Evolutionary conservation across 2,888 invertebrate genomes (phyloP), one percentile per base, ranked within the genome.

Genomic region (Nephrotoma flavescens): DNA sequence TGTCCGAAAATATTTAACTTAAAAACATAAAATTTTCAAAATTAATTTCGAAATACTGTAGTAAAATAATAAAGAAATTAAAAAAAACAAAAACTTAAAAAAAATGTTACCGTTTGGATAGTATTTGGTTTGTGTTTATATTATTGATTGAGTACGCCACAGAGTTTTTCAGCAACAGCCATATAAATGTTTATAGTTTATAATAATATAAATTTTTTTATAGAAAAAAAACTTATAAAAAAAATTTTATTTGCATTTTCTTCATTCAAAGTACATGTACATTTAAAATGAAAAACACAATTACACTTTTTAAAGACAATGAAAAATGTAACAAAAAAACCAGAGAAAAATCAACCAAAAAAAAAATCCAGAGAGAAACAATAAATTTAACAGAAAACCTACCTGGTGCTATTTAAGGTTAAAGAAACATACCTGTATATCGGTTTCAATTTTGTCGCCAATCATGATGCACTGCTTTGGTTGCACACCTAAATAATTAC

Each of bases 401-500:
- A 84, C 84, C 84, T 84, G 71, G 31, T 71, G 71, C 31, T 42
- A 84, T n/a, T 41, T 42, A 84, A 84, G 42, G 42, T 84, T 84
- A 84, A 52, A 83, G 85, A 87, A 88, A 89, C 89, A 88, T 89
- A 94, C 94, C 92, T 95, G 93, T 89, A 97, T 96, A 91, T 97
- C 97, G 52, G 97, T 97, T 91, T 97, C 96, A 89, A 97, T 92
- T 90, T 96, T 96, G 90, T 97, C 97, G 85, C 97, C 97, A 89
- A 97, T 95, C 96, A 97, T 97, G 89, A 96, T 93, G 92, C 96
- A 97, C 88, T 94, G 94, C 87, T 93, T 92, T 0, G 97, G 95
- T 90, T 94, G 93, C 31, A 97, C 95, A 88, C 94, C 93, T 87
- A 97, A 93, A 90, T 93, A 93, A 89, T 94, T 94, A 92, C 96